phyloP scores from a whole-genome alignment of 53 echinoderm and acorn worm species.

The Pentamera pediparva region DNA sequence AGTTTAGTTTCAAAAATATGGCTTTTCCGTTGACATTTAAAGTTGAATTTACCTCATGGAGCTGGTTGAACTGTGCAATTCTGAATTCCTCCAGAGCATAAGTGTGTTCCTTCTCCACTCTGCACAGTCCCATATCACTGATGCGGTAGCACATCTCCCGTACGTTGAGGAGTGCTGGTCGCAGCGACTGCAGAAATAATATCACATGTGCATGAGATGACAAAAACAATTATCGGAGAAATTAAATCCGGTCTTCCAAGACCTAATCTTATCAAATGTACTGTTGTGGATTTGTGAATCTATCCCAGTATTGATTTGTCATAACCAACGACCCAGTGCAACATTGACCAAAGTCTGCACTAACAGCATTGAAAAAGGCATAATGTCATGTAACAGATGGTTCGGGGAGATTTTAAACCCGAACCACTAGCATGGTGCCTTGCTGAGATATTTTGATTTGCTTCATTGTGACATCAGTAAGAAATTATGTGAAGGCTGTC shows the following conservation, averaged over 20 bases:
- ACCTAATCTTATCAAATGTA: neutral
- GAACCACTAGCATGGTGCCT: no score
- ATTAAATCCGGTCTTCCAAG: neutral
- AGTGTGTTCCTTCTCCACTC: constrained; percentile 94
- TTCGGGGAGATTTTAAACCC: no score
- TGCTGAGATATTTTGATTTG: no score
- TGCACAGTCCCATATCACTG: constrained; percentile 99
- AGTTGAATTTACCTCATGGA: constrained; percentile 77
- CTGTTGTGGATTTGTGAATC: neutral
- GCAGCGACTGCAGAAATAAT: constrained; percentile 61
- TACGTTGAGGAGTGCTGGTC: constrained; percentile 94
- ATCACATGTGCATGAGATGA: neutral
- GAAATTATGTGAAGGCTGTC: no score
- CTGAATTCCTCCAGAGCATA: constrained; percentile 86
- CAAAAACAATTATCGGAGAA: neutral
- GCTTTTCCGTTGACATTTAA: no score
- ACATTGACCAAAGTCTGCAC: no score
- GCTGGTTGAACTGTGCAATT: constrained; percentile 87
- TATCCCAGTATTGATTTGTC: no score
- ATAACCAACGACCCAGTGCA: no score
- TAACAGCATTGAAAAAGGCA: no score
- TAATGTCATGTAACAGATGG: no score
- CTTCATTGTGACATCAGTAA: no score
- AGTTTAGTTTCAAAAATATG: neutral
- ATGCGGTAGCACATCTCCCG: constrained; percentile 98